Conservation (phyloP, 2,797 vertebrate species). For the Linurgus olivaceus region DNA sequence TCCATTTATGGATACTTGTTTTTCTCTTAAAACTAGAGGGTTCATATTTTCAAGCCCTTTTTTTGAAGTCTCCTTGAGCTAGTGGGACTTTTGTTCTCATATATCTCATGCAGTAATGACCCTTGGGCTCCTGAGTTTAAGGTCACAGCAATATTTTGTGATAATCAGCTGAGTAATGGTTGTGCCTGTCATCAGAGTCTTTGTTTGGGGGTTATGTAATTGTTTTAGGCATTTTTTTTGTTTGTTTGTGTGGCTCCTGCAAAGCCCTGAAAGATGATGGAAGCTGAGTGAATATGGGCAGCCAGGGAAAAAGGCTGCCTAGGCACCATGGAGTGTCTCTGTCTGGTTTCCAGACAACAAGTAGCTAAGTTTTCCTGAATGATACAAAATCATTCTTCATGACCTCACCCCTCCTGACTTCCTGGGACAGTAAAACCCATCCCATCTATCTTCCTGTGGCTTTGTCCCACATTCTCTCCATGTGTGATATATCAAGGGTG, state of each 20-base stretch:
- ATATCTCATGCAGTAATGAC: background rate
- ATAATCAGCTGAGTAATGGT: background rate
- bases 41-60: background rate
- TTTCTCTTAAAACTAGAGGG: background rate
- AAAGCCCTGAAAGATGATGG: background rate
- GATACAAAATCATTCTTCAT: background rate
- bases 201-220: background rate
- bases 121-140: background rate
- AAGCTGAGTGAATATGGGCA: background rate
- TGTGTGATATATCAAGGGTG: fast-evolving
- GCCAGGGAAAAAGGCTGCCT: background rate
- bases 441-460: background rate
- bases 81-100: background rate
- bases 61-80: background rate
- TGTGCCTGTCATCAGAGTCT: background rate
- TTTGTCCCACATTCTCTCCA: background rate
- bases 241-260: background rate
- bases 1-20: background rate
- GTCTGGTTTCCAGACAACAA: background rate
- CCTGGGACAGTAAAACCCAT: background rate
- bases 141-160: background rate
- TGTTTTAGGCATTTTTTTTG: fast-evolving
- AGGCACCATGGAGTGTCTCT: background rate
- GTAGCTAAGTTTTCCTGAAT: background rate
- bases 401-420: background rate